Evolutionary conservation across 2,797 vertebrate species (phyloP), one percentile per base, ranked within the genome.

Genomic region (Pteropus rufus): DNA sequence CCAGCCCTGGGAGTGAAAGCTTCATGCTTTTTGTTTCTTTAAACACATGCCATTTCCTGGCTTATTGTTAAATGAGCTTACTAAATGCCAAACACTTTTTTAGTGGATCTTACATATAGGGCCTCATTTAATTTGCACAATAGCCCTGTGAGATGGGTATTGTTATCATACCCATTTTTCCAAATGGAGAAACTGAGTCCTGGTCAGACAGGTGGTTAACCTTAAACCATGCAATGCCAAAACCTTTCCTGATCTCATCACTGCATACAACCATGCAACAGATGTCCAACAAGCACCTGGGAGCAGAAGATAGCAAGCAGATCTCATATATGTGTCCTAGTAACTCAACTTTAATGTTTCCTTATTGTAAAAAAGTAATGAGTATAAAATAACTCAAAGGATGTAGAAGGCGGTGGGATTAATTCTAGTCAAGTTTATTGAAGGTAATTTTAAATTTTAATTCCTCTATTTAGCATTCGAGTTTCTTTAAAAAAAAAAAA

Each of bases 361-460:
- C 10, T 80, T 88, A n/a, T 69, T 24, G 31, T 82, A 67, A 77
- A 96, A 73, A 70, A 39, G 46, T 52, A 23, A 24, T 39, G 4
- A 1, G 1, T 80, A 77, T n/a, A 54, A 82, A 95, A 84, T 73
- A 91, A 92, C 34, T 56, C 10, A 88, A 90, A 96, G 3, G 10
- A 81, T 67, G 72, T 11, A 49, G 44, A 70, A 69, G 39, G 58
- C 19, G 75, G 12, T 72, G 3, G 77, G 77, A 76, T 83, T 56
- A 88, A 88, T 79, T 52, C 12, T 67, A 65, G 26, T 69, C 5
- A 79, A 94, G 72, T 83, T 70, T 65, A 84, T 12, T 69, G 58
- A 93, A 94, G 26, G 8, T 73, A 91, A 77, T 75, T 83, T 94
- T 69, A 64, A 92, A 90, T 24, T 52, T 77, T 91, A 94, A 70